phyloP scores from a whole-genome alignment of 2,888 invertebrate species.

The Leptothorax acervorum region DNA sequence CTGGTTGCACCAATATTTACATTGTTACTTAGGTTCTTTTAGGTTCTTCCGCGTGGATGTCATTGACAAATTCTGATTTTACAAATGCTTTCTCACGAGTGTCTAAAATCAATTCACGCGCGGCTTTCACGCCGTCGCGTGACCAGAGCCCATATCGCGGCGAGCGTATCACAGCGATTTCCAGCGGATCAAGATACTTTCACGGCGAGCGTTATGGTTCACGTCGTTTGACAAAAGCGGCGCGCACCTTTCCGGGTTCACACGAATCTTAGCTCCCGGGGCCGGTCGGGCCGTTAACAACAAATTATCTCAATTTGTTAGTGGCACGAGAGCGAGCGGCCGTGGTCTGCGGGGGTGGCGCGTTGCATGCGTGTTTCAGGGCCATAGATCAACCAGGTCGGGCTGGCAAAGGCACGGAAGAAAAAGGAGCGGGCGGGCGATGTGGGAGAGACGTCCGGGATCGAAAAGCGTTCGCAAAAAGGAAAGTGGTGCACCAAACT shows the following conservation, averaged over 20 bases:
- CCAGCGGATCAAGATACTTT: conserved; percentile 34
- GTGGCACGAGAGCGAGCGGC: conserved; percentile 70
- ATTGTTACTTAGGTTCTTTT: background rate
- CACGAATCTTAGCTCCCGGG: conserved; percentile 73
- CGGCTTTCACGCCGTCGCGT: conserved; percentile 7
- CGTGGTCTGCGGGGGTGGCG: conserved; percentile 79
- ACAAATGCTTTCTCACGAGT: background rate
- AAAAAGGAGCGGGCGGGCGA: conserved; percentile 60
- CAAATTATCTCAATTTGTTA: conserved; percentile 81
- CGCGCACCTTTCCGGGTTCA: conserved; percentile 70
- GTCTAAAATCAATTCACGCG: conserved; percentile 26
- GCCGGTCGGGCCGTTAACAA: conserved; percentile 71
- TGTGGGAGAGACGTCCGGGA: conserved; percentile 50
- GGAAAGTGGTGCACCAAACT: conserved; percentile 52
- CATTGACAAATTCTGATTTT: conserved; percentile 6
- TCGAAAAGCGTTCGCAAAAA: conserved; percentile 57
- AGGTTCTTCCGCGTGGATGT: background rate
- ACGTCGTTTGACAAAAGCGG: conserved; percentile 43
- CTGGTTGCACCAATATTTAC: conserved; percentile 17
- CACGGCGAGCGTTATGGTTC: conserved; percentile 32
- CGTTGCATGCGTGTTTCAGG: conserved; percentile 80
- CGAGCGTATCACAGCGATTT: background rate
- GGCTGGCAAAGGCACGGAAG: conserved; percentile 67
- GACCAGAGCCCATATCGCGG: conserved; percentile 1
- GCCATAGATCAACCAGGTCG: conserved; percentile 78